Evolutionary conservation across 2,113 vertebrate species (phyloP).

Genomic region (Pholis gunnellus): DNA sequence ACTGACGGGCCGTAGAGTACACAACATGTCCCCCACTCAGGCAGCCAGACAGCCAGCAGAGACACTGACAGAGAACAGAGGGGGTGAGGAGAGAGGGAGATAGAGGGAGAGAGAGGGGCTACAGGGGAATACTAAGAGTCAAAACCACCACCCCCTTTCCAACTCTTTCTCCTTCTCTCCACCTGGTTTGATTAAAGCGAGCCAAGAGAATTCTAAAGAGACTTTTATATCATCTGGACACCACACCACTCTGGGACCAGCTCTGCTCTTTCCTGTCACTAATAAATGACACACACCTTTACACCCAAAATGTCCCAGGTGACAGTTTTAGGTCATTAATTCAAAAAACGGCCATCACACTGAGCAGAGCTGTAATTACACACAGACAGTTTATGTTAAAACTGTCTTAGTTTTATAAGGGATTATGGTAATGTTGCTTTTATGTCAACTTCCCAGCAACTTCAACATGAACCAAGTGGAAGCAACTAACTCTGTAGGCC

Average conservation of each 20-base stretch:
- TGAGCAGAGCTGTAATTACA: constrained; percentile 12
- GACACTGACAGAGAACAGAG: constrained; percentile 81
- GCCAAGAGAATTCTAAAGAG: constrained; percentile 52
- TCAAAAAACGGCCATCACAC: constrained; percentile 26
- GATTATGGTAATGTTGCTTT: constrained; percentile 7
- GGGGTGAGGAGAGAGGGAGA: constrained; percentile 23
- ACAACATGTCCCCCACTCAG: constrained; percentile 86
- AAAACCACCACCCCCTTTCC: constrained; percentile 29
- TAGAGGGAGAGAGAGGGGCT: constrained; percentile 25
- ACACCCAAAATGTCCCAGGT: neutral
- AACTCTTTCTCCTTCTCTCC: constrained; percentile 43
- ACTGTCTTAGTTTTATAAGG: neutral
- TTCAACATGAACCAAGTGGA: neutral
- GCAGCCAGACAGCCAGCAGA: constrained; percentile 78
- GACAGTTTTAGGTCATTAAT: constrained; percentile 38
- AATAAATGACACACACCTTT: constrained; percentile 8
- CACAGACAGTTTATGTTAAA: neutral
- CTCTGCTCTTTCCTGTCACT: constrained; percentile 34
- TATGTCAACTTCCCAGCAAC: neutral
- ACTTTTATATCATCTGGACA: constrained; percentile 41
- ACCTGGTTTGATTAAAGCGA: constrained; percentile 57
- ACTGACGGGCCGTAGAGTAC: constrained; percentile 87
- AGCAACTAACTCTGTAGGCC: neutral
- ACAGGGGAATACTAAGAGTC: constrained; percentile 68
- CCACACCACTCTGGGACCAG: constrained; percentile 15